Evolutionary conservation across 2,113 vertebrate species (phyloP).

Genomic region (Cheirogaleus medius): DNA sequence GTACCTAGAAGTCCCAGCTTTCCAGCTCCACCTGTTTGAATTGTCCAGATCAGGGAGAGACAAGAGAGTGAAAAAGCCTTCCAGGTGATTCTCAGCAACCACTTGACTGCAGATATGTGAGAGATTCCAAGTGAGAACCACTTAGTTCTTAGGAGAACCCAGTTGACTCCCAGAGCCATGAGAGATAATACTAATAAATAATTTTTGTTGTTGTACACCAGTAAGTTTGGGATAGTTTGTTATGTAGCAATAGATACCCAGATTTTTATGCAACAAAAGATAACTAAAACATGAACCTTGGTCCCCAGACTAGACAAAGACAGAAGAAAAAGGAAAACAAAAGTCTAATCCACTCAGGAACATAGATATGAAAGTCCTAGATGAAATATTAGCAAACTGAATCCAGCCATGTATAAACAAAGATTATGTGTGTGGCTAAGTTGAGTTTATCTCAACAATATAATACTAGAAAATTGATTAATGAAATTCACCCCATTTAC

Average conservation of each 20-base stretch:
- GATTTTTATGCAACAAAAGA: not conserved
- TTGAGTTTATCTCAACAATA: not conserved
- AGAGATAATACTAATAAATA: not conserved
- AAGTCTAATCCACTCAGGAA: not conserved
- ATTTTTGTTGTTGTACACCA: not conserved
- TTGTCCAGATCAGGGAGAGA: not conserved
- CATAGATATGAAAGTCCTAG: not conserved
- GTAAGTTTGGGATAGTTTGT: not conserved
- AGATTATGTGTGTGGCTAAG: not conserved
- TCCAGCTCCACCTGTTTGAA: not conserved
- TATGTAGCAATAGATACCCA: not conserved
- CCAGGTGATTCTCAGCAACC: not conserved
- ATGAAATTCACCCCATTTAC: not conserved
- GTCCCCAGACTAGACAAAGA: not conserved
- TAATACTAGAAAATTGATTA: not conserved
- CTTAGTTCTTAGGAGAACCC: not conserved
- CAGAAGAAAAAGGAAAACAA: not conserved
- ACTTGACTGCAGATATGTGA: not conserved
- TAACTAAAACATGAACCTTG: not conserved
- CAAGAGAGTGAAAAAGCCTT: not conserved
- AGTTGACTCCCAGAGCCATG: not conserved
- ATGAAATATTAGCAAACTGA: not conserved
- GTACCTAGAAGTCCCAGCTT: not conserved
- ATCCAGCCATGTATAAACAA: not conserved
- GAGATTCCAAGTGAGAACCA: not conserved